These are phyloP conservation scores for Xiphophorus couchianus DNA, from an alignment of 2,113 vertebrate genomes.

Conservation along the genomic window DNA sequence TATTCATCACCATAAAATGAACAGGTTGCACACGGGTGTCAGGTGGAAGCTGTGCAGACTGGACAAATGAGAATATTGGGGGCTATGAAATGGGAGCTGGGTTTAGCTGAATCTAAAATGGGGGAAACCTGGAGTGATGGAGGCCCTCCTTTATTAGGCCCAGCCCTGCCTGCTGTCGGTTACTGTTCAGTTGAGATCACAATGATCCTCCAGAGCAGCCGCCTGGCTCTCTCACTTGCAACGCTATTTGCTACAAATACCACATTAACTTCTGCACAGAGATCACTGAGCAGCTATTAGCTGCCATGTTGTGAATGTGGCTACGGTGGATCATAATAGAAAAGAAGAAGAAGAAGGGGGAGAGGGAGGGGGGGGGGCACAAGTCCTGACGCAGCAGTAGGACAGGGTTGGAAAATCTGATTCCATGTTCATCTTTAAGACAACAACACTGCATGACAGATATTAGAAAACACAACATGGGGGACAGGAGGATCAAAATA, in stretches of 20 bases:
- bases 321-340: slow-evolving; percentile 50
- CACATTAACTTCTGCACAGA: slow-evolving; percentile 40
- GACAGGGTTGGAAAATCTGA: slow-evolving; percentile 34
- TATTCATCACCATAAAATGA: slow-evolving; percentile 14
- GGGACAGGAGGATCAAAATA: slow-evolving; percentile 47
- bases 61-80: slow-evolving; percentile 40
- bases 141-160: slow-evolving; percentile 71
- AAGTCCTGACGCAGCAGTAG: slow-evolving; percentile 67
- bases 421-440: slow-evolving; percentile 15
- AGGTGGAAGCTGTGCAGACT: slow-evolving; percentile 18
- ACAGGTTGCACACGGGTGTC: slow-evolving; percentile 20
- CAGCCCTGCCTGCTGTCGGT: slow-evolving; percentile 52
- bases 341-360: slow-evolving; percentile 55
- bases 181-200: slow-evolving; percentile 55
- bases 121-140: slow-evolving; percentile 74
- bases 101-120: slow-evolving; percentile 77
- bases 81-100: slow-evolving; percentile 74
- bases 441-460: slow-evolving; percentile 13
- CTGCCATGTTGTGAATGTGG: slow-evolving; percentile 70
- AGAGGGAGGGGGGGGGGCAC: slow-evolving; percentile 46
- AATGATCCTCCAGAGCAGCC: slow-evolving; percentile 47
- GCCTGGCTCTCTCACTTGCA: slow-evolving; percentile 39
- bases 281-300: slow-evolving; percentile 52
- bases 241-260: slow-evolving; percentile 54
- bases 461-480: slow-evolving; percentile 65